Conservation (phyloP, 2,888 invertebrate genomes). For the Drosophila tanythrix region DNA sequence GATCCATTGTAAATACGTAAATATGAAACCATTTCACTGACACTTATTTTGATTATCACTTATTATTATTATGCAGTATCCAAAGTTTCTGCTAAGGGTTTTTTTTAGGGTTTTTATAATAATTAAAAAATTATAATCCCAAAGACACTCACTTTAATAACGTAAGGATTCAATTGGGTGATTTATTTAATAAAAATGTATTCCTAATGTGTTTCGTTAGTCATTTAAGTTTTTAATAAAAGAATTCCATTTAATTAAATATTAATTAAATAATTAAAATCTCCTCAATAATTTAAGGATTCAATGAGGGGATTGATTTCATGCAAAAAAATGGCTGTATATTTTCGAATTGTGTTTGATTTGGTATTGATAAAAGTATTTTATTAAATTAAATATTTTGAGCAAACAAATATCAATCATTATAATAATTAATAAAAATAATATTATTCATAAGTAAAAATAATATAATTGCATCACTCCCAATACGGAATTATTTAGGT, state of each 20-base stretch:
- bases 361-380: not conserved
- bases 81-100: not conserved
- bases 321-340: not conserved
- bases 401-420: not conserved
- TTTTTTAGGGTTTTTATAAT: not conserved
- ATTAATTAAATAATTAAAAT: not conserved
- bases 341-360: not conserved
- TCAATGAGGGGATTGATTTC: not conserved
- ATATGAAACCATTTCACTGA: constrained; percentile 28
- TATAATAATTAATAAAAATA: not conserved
- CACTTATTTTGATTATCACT: constrained; percentile 22
- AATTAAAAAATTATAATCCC: not conserved
- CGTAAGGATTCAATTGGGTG: not conserved
- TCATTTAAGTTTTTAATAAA: not conserved
- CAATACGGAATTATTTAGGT: not conserved
- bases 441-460: not conserved
- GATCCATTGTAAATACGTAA: not conserved
- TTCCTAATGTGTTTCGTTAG: not conserved
- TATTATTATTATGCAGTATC: not conserved
- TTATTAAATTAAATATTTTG: not conserved
- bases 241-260: not conserved
- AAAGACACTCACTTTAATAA: not conserved
- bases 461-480: not conserved
- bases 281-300: not conserved
- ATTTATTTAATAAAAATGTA: not conserved